Conservation (phyloP, 2,113 vertebrate genomes). For the Phoxinus phoxinus region DNA sequence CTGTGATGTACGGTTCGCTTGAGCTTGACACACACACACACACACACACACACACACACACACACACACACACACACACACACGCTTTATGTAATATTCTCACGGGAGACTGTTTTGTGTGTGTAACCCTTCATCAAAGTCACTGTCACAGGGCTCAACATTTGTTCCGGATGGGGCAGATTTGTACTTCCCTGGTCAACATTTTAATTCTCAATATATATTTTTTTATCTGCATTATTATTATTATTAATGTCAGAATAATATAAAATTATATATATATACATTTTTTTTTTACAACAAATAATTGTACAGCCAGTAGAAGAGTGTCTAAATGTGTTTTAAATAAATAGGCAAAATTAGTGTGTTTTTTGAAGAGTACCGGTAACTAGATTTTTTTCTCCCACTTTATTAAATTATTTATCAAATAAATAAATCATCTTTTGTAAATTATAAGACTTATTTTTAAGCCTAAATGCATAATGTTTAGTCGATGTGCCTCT, state of each 20-base stretch:
- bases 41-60: not conserved
- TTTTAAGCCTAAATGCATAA: not conserved
- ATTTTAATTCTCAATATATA: not conserved
- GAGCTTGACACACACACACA: not conserved
- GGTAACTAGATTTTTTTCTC: not conserved
- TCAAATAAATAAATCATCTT: not conserved
- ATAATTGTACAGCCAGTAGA: not conserved
- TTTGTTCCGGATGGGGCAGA: not conserved
- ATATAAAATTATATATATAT: not conserved
- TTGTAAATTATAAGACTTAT: not conserved
- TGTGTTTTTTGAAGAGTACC: not conserved
- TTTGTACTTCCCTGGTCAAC: not conserved
- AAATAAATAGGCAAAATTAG: no score
- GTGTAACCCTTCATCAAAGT: slow-evolving; percentile 11
- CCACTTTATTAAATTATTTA: not conserved
- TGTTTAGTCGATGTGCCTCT: not conserved
- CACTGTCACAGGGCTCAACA: slow-evolving; percentile 6
- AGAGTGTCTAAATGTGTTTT: no score
- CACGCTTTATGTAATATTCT: not conserved
- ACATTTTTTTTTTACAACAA: not conserved
- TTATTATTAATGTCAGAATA: not conserved
- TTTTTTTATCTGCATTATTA: not conserved
- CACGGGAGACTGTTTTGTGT: not conserved
- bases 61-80: not conserved
- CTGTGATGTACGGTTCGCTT: not conserved